phyloP scores from a whole-genome alignment of 2,888 invertebrate species.

The Netelia melanura region DNA sequence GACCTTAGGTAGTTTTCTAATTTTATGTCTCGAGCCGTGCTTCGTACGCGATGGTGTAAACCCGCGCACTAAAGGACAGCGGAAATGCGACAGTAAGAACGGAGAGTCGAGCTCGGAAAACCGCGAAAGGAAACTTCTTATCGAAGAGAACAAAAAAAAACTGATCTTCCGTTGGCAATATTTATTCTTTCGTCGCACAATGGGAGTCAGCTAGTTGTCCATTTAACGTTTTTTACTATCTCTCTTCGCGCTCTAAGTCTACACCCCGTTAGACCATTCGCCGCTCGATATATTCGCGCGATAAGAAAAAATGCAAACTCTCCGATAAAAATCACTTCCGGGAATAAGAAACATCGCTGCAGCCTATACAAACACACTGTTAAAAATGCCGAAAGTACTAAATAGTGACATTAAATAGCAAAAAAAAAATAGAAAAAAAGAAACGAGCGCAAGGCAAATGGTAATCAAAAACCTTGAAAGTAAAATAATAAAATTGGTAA shows the following conservation, averaged over 20 bases:
- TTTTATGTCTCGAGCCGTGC: neutral
- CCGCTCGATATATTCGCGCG: slow-evolving; percentile 11
- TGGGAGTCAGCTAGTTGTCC: slow-evolving; percentile 6
- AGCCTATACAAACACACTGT: slow-evolving; percentile 16
- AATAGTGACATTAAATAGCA: neutral
- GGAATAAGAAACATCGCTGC: neutral
- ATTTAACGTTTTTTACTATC: slow-evolving; percentile 24
- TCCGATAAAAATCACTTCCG: slow-evolving; percentile 21
- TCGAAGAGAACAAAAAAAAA: neutral
- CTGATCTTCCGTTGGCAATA: slow-evolving; percentile 10
- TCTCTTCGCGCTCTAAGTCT: neutral
- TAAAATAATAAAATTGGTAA: slow-evolving; percentile 3
- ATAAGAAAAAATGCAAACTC: slow-evolving; percentile 55
- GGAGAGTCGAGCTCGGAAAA: slow-evolving; percentile 8
- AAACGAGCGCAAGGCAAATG: neutral
- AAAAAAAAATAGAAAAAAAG: neutral
- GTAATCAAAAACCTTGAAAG: neutral
- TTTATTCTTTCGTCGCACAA: slow-evolving; percentile 1
- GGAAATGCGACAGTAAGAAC: slow-evolving; percentile 12
- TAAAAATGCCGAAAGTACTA: slow-evolving; percentile 5
- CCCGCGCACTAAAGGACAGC: neutral
- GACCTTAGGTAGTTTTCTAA: neutral
- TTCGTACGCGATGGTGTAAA: neutral
- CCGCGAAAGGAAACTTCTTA: slow-evolving; percentile 43
- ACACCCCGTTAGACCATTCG: neutral